Base-by-base conservation (phyloP, 2,888 invertebrate species). In the Lobophora halterata region DNA sequence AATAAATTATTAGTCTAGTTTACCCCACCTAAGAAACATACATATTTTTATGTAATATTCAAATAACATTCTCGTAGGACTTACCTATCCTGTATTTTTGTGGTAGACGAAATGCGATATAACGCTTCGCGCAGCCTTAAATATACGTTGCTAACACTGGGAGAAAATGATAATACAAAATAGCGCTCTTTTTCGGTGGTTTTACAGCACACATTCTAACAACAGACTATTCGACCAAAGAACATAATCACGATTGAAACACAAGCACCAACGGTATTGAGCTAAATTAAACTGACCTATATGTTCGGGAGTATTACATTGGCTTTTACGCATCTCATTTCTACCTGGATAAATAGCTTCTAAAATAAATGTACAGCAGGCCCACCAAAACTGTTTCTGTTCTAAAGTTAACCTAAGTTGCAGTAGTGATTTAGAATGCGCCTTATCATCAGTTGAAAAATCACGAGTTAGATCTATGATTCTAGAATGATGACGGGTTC, bases 1-100 rank as follows among this genome's bases (percentile, higher is more conserved):
- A 69, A 69, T 69, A 68, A 67, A 62, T 63, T 59, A 67, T 55
- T 65, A 60, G 52, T 50, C 62, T 64, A 64, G 33, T 56, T 47
- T 59, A 54, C 58, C 58, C 49, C 45, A 52, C 27, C 25, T 31
- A 29, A 16, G 29, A 40, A 29, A 38, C 26, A 45, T 38, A 50
- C 42, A 43, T 43, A 43, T 25, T 23, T 24, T 23, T 44, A 49
- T 48, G 41, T 48, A 37, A 31, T 35, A 36, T 39, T 36, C 38
- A 24, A 41, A 41, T 37, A 43, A 32, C 29, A 28, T 32, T 36
- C 17, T 8, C 13, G 14, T 13, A 30, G 24, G 32, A 29, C 24
- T 21, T 17, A 20, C 25, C 21, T 27, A 11, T 20, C 20, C 13
- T 21, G 17, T 19, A 29, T 6, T 30, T 39, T 18, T 28, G 8